Evolutionary conservation across 2,113 vertebrate species (phyloP).

Genomic region (Pyrgilauda ruficollis): DNA sequence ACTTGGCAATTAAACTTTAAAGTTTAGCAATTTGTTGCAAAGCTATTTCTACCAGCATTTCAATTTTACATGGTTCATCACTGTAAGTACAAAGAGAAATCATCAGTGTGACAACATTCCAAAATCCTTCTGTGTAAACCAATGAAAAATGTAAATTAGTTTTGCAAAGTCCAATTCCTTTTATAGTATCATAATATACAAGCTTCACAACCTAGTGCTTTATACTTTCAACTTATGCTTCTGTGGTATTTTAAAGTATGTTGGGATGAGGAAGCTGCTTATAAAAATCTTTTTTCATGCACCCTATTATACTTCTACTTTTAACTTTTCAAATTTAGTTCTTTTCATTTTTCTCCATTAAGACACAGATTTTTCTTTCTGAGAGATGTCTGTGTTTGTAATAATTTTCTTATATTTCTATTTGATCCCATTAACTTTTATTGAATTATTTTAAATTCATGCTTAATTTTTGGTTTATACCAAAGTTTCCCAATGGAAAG

Average conservation of each 20-base stretch:
- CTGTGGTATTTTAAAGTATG: neutral
- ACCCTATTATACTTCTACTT: neutral
- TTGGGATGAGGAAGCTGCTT: neutral
- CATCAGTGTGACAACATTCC: neutral
- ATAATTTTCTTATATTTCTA: neutral
- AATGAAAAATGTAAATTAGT: constrained; percentile 20
- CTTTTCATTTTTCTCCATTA: neutral
- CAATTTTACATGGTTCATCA: neutral
- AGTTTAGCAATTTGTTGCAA: neutral
- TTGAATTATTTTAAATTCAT: neutral
- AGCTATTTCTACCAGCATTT: neutral
- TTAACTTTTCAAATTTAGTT: neutral
- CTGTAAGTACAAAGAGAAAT: neutral
- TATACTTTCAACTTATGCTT: neutral
- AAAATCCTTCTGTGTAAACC: neutral
- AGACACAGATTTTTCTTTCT: neutral
- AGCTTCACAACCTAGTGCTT: neutral
- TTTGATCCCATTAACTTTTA: neutral
- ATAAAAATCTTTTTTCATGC: neutral
- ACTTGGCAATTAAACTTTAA: neutral
- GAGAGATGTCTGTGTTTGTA: neutral
- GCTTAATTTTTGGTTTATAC: neutral
- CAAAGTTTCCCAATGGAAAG: neutral
- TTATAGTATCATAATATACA: neutral
- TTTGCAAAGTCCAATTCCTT: neutral